Evolutionary conservation across 2,888 invertebrate species (phyloP).

Genomic region (Lysandra bellargus): DNA sequence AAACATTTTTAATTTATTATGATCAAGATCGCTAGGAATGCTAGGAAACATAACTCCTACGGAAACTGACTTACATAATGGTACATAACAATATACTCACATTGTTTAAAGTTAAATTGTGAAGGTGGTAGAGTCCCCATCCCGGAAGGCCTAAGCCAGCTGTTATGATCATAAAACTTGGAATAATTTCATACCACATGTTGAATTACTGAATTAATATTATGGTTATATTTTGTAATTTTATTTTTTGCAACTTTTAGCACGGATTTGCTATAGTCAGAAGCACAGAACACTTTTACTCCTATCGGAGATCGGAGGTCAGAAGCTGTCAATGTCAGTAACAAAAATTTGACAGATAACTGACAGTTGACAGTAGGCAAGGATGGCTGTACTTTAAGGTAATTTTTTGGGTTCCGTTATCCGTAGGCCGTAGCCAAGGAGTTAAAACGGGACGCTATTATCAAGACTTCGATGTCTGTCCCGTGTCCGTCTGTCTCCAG

Average conservation of each 20-base stretch:
- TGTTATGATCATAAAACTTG: constrained; percentile 81
- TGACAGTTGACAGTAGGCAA: not conserved
- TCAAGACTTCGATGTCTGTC: too few species aligned
- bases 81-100: constrained; percentile 79
- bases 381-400: too few species aligned
- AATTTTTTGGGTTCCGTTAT: not conserved
- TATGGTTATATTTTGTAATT: not conserved
- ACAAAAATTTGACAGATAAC: not conserved
- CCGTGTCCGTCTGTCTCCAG: too few species aligned
- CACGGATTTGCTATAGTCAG: not conserved
- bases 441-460: too few species aligned
- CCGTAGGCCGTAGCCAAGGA: too few species aligned
- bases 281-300: too few species aligned
- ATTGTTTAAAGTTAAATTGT: constrained; percentile 82
- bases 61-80: constrained; percentile 39
- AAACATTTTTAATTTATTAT: not conserved
- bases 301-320: too few species aligned
- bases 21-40: not conserved
- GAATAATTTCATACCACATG: constrained; percentile 89
- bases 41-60: not conserved
- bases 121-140: constrained; percentile 81
- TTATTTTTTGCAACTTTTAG: not conserved
- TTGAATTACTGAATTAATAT: constrained; percentile 38
- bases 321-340: not conserved
- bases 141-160: constrained; percentile 82